Evolutionary conservation across 1,140 invertebrate species (phyloP).

Genomic region (Adoxophyes honmai): DNA sequence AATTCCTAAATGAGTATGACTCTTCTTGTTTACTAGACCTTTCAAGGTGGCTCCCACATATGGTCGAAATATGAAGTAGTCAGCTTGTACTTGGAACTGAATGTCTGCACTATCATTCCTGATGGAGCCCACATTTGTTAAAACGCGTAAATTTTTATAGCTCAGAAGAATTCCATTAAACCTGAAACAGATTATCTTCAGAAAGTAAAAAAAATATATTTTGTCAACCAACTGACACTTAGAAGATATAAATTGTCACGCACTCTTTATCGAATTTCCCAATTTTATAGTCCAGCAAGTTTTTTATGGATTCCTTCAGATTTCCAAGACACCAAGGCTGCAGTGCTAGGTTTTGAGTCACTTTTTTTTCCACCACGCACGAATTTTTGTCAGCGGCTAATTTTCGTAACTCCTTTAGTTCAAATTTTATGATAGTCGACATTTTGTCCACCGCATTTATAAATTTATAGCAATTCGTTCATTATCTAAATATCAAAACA

Average conservation of each 20-base stretch:
- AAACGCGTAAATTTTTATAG: constrained; percentile 80
- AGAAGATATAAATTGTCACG: constrained; percentile 22
- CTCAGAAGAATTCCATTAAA: constrained; percentile 80
- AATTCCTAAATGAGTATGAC: constrained; percentile 79
- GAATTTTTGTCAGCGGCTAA: constrained; percentile 76
- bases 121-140: constrained; percentile 75
- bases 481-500: constrained; percentile 15
- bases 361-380: constrained; percentile 76
- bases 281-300: constrained; percentile 75
- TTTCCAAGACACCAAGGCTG: constrained; percentile 80
- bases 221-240: neutral
- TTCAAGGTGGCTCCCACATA: constrained; percentile 65
- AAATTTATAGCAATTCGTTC: constrained; percentile 17
- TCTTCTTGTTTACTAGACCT: constrained; percentile 81
- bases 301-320: constrained; percentile 73
- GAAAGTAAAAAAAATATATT: neutral
- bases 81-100: constrained; percentile 80
- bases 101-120: constrained; percentile 78
- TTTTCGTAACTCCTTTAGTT: constrained; percentile 63
- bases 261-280: constrained; percentile 78
- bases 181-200: constrained; percentile 41
- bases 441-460: constrained; percentile 37
- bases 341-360: constrained; percentile 77
- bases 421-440: constrained; percentile 71
- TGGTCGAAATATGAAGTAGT: constrained; percentile 81